A percentile compares a stretch with the other conserved stretches of the same genome.
Evolutionary conservation across 2,888 invertebrate genomes (phyloP).

Genomic region (Ditula angustiorana): DNA sequence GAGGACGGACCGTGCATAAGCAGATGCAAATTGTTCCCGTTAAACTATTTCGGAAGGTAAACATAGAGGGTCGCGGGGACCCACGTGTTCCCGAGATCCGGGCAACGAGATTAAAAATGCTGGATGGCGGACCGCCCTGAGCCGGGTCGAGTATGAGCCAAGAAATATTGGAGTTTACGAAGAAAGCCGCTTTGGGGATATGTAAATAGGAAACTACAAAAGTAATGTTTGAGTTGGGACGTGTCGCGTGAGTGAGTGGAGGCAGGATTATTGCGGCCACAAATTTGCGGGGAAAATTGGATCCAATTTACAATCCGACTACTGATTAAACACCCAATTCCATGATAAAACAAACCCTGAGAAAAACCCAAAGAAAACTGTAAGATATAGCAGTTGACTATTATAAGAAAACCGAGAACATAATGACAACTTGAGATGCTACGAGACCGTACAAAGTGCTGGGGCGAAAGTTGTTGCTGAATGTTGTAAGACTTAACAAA

Average conservation of each 20-base stretch:
- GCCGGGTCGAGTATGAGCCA: constrained; percentile 68
- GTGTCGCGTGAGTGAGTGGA: constrained; percentile 68
- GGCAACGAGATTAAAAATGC: constrained; percentile 84
- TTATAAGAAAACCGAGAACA: constrained; percentile 2
- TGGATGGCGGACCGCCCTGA: constrained; percentile 78
- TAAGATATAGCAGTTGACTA: neutral
- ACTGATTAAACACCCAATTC: constrained; percentile 40
- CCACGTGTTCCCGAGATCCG: constrained; percentile 79
- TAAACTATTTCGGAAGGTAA: constrained; percentile 86
- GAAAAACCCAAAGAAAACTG: constrained; percentile 46
- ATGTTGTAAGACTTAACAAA: constrained; percentile 52
- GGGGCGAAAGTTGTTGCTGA: constrained; percentile 47
- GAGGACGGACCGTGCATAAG: constrained; percentile 81
- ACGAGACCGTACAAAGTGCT: constrained; percentile 25
- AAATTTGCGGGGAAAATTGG: constrained; percentile 50
- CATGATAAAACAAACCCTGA: constrained; percentile 42
- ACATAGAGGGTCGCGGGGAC: constrained; percentile 74
- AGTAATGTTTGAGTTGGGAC: constrained; percentile 81
- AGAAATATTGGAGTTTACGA: constrained; percentile 81
- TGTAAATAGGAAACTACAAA: constrained; percentile 82
- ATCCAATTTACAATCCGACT: constrained; percentile 65
- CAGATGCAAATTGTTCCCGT: constrained; percentile 85
- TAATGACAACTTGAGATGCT: constrained; percentile 51
- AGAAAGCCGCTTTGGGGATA: constrained; percentile 82
- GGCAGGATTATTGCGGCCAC: constrained; percentile 70